Base-by-base conservation (phyloP, 2,113 vertebrate species). In the Hoplias malabaricus region DNA sequence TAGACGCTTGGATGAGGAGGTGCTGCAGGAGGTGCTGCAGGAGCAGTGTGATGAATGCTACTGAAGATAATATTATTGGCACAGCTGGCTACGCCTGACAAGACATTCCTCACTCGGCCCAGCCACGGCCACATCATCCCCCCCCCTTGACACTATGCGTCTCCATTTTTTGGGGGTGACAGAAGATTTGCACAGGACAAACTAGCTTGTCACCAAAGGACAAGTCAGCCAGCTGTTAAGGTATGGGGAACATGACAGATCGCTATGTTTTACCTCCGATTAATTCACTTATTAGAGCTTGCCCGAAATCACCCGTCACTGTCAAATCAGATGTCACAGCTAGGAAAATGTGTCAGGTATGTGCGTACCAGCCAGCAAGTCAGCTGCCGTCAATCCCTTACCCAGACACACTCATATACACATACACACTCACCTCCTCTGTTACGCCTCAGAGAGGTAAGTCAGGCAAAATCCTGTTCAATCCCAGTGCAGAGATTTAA, bases 101-200 rank as follows among this genome's bases (percentile, higher is more conserved):
- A 89, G 93, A 92, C 92, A 94, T 93, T 93, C 91, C 92, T 94
- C 93, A 93, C 93, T 91, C 88, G 91, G 38, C 25, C 23, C 69
- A 85, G 88, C 90, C 93, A 92, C 90, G 90, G 90, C 92, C 89
- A 89, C 84, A 87, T 87, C 91, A 93, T 94, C 86, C 88, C 86
- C 87, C 90, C 87, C 84, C 84, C 89, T n/a, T 40, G n/a, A 91
- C 90, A 91, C 91, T 91, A 89, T 87, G 89, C 85, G 90, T 89
- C 89, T 88, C 86, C 43, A 48, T 88, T 88, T 87, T 93, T 86
- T 59, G 79, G 75, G 48, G 75, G 80, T 94, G 94, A 94, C 94
- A 94, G 93, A 93, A 94, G 91, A 95, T 94, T 94, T 94, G 93
- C 91, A 89, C 92, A 93, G 93, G 94, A 95, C 94, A 95, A 93